Percentiles rank a stretch among this genome's conserved stretches.
Conservation (phyloP, 2,113 vertebrate genomes). For the Ailuropoda melanoleuca region DNA sequence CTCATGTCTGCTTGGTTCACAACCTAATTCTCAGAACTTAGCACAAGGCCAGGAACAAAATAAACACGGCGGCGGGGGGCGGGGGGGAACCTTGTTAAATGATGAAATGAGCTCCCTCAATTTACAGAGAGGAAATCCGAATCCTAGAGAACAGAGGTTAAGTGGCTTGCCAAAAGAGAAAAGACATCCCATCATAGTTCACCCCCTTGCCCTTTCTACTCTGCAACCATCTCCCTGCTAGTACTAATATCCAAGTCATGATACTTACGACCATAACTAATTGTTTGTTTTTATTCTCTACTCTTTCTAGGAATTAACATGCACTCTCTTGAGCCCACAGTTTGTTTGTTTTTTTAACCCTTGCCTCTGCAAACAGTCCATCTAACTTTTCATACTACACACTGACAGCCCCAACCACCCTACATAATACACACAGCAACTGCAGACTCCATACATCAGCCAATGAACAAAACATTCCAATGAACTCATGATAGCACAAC, state of each 20-base stretch:
- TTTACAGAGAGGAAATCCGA: not conserved
- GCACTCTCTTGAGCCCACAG: not conserved
- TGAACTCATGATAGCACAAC: not conserved
- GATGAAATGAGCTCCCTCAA: not conserved
- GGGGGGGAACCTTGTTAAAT: not conserved
- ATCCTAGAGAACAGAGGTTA: not conserved
- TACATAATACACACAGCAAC: not conserved
- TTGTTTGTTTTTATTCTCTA: slow-evolving; percentile 15
- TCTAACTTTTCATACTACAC: not conserved
- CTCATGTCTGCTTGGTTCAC: not conserved
- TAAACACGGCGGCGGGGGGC: no score
- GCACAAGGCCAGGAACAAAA: not conserved
- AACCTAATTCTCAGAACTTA: slow-evolving; percentile 9
- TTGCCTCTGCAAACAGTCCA: not conserved
- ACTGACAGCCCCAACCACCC: not conserved
- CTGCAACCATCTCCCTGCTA: not conserved
- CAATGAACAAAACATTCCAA: not conserved
- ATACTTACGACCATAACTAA: not conserved
- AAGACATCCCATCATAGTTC: not conserved
- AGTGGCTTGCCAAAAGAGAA: not conserved
- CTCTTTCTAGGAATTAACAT: slow-evolving; percentile 48
- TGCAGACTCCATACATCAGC: not conserved
- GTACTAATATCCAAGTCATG: not conserved
- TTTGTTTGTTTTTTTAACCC: not conserved
- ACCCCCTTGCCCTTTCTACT: not conserved